Percentiles rank a stretch among this genome's conserved stretches.
Evolutionary conservation across 1,140 invertebrate genomes (phyloP).

Genomic region (Steinernema khuongi): DNA sequence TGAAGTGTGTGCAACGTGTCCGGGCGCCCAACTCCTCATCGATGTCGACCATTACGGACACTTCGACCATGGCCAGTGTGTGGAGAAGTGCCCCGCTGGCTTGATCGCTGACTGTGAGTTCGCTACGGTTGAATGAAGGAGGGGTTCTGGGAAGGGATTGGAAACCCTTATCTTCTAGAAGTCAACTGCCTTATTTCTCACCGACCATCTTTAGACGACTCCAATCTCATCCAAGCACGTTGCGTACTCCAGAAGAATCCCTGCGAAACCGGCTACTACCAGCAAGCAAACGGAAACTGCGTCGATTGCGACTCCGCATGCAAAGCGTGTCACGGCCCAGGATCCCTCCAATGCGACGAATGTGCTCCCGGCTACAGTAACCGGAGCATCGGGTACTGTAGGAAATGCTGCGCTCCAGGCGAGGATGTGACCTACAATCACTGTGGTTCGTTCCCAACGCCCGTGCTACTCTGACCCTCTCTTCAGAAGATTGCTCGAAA

Average conservation of each 20-base stretch:
- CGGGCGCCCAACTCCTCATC: conserved; percentile 49
- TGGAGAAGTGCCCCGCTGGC: conserved; percentile 48
- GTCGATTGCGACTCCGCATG: conserved; percentile 51
- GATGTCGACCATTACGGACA: conserved; percentile 50
- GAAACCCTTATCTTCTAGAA: no score
- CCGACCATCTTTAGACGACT: conserved; percentile 37
- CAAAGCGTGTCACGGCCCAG: conserved; percentile 54
- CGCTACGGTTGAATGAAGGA: not conserved
- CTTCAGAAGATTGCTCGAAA: conserved; percentile 26
- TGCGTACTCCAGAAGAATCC: conserved; percentile 49
- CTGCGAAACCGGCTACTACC: conserved; percentile 50
- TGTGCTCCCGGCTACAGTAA: conserved; percentile 51
- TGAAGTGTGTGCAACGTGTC: conserved; percentile 52
- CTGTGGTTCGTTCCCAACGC: conserved; percentile 28
- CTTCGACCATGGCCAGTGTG: conserved; percentile 55
- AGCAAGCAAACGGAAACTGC: conserved; percentile 39
- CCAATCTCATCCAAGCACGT: conserved; percentile 49
- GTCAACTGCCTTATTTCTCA: not conserved
- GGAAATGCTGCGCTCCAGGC: conserved; percentile 44
- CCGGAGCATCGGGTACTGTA: conserved; percentile 50
- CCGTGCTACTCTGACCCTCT: not conserved
- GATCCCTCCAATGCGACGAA: conserved; percentile 39
- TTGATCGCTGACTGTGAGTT: conserved; percentile 54
- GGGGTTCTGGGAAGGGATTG: no score
- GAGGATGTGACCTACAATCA: conserved; percentile 28